These are phyloP conservation scores for Gopherus flavomarginatus DNA, from an alignment of 2,113 vertebrate genomes.

Conservation along the genomic window DNA sequence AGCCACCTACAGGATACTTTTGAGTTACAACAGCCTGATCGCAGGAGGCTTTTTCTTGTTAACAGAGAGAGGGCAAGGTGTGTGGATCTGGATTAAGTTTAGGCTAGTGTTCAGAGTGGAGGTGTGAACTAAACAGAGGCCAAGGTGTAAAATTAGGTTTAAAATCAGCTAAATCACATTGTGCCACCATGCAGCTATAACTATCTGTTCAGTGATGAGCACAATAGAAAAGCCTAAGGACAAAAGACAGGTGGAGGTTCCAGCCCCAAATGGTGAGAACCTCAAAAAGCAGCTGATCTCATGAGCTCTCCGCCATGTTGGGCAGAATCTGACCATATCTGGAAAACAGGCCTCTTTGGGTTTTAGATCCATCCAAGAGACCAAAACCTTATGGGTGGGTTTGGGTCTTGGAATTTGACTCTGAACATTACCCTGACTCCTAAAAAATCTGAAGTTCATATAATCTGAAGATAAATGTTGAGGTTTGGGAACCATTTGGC, in stretches of 20 bases:
- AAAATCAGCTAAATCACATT: neutral
- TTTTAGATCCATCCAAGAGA: rapidly evolving
- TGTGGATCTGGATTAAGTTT: neutral
- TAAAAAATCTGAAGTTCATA: neutral
- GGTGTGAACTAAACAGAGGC: neutral
- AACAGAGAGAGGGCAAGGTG: neutral
- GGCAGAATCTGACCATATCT: neutral
- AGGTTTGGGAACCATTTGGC: neutral
- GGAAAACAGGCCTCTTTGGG: neutral
- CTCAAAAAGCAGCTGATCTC: neutral
- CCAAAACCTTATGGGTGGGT: neutral
- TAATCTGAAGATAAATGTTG: neutral
- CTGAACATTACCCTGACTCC: neutral
- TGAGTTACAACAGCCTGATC: neutral
- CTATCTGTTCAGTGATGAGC: neutral
- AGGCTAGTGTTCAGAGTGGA: neutral
- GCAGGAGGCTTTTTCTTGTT: neutral
- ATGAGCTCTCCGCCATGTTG: neutral
- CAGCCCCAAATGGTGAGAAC: neutral
- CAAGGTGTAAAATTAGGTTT: neutral
- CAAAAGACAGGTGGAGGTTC: neutral
- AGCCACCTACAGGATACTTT: neutral
- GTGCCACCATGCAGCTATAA: neutral
- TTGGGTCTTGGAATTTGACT: neutral
- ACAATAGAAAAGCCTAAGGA: neutral